Evolutionary conservation across 2,113 vertebrate genomes (phyloP).

Genomic region (Lycaon pictus): DNA sequence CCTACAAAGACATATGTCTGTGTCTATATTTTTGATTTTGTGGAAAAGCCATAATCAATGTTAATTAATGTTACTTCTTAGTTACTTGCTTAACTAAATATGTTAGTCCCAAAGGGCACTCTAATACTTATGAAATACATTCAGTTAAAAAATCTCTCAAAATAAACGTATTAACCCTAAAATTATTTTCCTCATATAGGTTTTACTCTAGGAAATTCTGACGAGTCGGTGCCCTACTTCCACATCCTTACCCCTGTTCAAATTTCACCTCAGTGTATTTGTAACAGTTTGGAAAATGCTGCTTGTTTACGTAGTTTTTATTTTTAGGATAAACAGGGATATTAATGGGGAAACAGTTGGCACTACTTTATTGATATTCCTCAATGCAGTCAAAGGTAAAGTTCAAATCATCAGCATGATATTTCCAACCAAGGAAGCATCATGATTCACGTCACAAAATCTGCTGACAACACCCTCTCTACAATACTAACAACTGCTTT

Average conservation of each 20-base stretch:
- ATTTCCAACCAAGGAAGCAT: not conserved
- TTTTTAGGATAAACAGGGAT: slow-evolving; percentile 55
- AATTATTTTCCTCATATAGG: not conserved
- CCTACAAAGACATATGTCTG: not conserved
- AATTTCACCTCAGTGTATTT: not conserved
- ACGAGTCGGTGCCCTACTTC: no score
- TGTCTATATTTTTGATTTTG: not conserved
- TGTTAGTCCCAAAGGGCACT: not conserved
- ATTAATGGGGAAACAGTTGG: not conserved
- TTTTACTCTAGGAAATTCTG: not conserved
- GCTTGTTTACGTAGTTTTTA: not conserved
- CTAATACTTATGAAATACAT: not conserved
- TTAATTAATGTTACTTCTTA: not conserved
- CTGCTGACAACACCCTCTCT: not conserved
- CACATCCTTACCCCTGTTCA: not conserved
- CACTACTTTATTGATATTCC: slow-evolving; percentile 16
- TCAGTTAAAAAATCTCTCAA: not conserved
- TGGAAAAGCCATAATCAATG: not conserved
- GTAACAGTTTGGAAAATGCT: not conserved
- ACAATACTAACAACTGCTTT: not conserved
- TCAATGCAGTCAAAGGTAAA: slow-evolving; percentile 21
- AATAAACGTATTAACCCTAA: not conserved
- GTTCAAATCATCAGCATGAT: not conserved
- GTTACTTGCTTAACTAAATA: not conserved
- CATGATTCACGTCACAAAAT: slow-evolving; percentile 3